Percentiles rank a stretch among this genome's conserved stretches.
phyloP scores from a whole-genome alignment of 2,797 vertebrate species.

The Peromyscus nudipes region DNA sequence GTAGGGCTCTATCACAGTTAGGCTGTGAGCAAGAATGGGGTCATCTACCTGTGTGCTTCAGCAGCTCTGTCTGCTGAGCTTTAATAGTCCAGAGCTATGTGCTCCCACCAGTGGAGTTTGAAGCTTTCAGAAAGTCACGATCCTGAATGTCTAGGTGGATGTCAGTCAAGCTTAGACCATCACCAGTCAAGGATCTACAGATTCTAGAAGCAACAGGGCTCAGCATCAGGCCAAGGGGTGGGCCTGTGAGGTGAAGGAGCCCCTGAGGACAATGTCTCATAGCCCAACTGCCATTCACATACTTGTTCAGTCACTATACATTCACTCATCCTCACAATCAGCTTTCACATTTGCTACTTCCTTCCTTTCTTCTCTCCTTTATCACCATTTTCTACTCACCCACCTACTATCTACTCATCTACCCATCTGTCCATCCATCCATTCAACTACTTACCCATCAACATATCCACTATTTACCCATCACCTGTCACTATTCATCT shows the following conservation, averaged over 20 bases:
- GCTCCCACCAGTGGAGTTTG: rapidly evolving
- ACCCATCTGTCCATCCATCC: background rate
- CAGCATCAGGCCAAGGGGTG: rapidly evolving
- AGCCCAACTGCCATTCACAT: no score
- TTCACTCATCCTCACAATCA: background rate
- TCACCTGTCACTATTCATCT: background rate
- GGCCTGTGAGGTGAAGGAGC: background rate
- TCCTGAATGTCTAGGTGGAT: background rate
- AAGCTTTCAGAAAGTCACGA: background rate
- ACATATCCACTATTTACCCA: no score
- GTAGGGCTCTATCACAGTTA: no score
- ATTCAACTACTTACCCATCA: background rate
- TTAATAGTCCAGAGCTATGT: rapidly evolving
- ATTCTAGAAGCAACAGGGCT: background rate
- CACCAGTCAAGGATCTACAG: background rate
- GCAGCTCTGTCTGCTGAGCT: no score
- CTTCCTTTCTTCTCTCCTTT: background rate
- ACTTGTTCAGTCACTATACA: rapidly evolving
- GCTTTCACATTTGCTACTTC: background rate
- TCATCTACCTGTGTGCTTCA: no score
- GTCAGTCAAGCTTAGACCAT: background rate
- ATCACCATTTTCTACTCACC: background rate
- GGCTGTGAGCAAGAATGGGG: no score
- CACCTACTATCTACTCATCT: no score
- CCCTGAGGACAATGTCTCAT: rapidly evolving